phyloP scores from a whole-genome alignment of 2,113 vertebrate species.

The Tragelaphus scriptus region DNA sequence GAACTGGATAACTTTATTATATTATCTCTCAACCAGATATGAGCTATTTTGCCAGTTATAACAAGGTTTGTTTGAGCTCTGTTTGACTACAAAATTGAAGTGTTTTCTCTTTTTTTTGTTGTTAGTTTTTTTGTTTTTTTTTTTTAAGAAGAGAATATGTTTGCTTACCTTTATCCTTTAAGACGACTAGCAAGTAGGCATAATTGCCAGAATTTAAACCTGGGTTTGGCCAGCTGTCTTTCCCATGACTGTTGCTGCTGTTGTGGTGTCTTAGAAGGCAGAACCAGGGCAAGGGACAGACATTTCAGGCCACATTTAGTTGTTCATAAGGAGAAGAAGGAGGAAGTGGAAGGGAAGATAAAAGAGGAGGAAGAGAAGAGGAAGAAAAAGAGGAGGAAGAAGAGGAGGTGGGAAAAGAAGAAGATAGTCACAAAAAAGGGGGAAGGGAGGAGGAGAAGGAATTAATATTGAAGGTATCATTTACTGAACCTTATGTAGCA shows the following conservation, averaged over 20 bases:
- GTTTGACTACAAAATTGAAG: background rate
- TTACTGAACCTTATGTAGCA: background rate
- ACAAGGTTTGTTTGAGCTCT: background rate
- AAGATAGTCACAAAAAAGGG: background rate
- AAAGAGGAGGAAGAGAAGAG: background rate
- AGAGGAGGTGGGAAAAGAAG: accelerated
- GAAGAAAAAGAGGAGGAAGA: too few relatives aligned
- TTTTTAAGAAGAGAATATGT: background rate
- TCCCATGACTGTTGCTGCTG: background rate
- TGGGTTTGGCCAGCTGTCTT: background rate
- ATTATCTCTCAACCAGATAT: background rate
- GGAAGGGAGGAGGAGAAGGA: background rate
- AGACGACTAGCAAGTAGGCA: background rate
- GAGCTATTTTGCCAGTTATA: background rate
- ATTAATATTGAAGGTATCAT: background rate
- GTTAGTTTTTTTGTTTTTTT: background rate
- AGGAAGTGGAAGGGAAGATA: too few relatives aligned
- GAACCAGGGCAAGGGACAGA: background rate
- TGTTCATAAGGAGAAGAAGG: background rate
- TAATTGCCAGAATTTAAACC: background rate
- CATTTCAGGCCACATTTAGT: background rate
- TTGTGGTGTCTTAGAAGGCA: background rate
- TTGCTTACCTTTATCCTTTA: background rate
- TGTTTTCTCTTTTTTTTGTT: background rate
- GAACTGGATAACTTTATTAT: background rate